Evolutionary conservation across 2,113 vertebrate genomes (phyloP).

Genomic region (Phoenicopterus ruber): DNA sequence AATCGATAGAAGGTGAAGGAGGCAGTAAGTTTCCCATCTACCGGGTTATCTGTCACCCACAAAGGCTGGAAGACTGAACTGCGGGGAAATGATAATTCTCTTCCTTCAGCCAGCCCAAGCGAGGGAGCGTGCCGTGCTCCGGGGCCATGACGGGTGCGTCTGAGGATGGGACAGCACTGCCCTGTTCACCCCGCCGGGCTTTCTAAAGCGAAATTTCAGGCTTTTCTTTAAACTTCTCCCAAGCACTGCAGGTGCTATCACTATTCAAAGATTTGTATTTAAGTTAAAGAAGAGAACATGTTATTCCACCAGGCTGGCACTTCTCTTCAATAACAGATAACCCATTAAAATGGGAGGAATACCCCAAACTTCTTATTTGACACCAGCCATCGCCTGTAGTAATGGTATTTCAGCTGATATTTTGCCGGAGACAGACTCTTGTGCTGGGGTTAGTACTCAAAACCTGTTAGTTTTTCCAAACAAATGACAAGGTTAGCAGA

Average conservation of each 20-base stretch:
- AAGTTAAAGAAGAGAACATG: not conserved
- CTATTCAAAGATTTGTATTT: not conserved
- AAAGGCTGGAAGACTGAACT: not conserved
- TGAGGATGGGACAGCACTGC: not conserved
- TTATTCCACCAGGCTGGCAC: not conserved
- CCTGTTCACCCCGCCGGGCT: not conserved
- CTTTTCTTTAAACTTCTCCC: not conserved
- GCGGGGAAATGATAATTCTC: not conserved
- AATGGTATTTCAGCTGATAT: not conserved
- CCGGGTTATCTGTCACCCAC: not conserved
- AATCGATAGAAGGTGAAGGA: not conserved
- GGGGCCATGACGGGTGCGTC: rapidly evolving
- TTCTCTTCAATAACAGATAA: not conserved
- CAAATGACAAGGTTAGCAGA: not conserved
- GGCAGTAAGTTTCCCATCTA: not conserved
- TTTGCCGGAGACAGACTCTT: not conserved
- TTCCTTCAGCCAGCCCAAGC: rapidly evolving
- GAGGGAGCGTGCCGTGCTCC: rapidly evolving
- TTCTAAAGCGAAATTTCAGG: not conserved
- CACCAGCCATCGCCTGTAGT: not conserved
- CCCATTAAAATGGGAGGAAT: not conserved
- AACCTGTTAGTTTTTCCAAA: not conserved
- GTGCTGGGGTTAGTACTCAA: not conserved
- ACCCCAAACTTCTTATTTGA: not conserved
- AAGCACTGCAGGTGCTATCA: not conserved